A percentile compares a stretch with the other conserved stretches of the same genome.
phyloP scores from a whole-genome alignment of 2,797 vertebrate species.

The Oryzias dopingdopingensis region DNA sequence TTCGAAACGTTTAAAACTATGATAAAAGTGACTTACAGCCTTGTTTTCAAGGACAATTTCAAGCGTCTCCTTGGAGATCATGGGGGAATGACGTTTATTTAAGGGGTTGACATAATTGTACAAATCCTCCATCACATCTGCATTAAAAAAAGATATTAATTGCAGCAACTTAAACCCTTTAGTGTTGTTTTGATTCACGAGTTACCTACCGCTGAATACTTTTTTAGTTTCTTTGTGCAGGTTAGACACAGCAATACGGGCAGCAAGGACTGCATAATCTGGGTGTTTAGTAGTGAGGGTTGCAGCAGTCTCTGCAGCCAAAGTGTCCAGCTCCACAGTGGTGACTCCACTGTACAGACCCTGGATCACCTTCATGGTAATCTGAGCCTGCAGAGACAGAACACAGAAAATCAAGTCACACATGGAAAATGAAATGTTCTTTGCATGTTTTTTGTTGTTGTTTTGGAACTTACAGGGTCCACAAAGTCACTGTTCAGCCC shows the following conservation, averaged over 20 bases:
- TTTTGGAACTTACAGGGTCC: conserved; percentile 78
- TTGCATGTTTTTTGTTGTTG: neutral
- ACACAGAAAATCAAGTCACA: neutral
- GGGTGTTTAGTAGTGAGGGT: conserved; percentile 96
- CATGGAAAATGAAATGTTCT: neutral
- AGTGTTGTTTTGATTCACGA: no score
- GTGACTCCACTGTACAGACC: conserved; percentile 94
- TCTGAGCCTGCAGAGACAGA: conserved; percentile 75
- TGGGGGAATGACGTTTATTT: conserved; percentile 87
- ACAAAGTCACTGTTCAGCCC: conserved; percentile 94
- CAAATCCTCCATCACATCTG: conserved; percentile 93
- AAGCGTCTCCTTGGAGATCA: conserved; percentile 88
- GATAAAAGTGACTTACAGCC: conserved; percentile 63
- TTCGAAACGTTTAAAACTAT: neutral
- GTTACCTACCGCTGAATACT: conserved; percentile 83
- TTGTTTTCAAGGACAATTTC: conserved; percentile 89
- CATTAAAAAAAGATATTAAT: neutral
- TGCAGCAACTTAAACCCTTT: no score
- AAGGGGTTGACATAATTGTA: conserved; percentile 90
- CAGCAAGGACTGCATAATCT: conserved; percentile 93
- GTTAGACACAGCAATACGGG: conserved; percentile 93
- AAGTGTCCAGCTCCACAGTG: conserved; percentile 91
- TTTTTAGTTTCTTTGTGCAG: conserved; percentile 98
- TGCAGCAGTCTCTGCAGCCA: conserved; percentile 92
- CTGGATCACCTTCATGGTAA: conserved; percentile 97